A percentile compares a stretch with the other conserved stretches of the same genome.
Conservation (phyloP, 1,140 invertebrate species). For the Colletes gigas region DNA sequence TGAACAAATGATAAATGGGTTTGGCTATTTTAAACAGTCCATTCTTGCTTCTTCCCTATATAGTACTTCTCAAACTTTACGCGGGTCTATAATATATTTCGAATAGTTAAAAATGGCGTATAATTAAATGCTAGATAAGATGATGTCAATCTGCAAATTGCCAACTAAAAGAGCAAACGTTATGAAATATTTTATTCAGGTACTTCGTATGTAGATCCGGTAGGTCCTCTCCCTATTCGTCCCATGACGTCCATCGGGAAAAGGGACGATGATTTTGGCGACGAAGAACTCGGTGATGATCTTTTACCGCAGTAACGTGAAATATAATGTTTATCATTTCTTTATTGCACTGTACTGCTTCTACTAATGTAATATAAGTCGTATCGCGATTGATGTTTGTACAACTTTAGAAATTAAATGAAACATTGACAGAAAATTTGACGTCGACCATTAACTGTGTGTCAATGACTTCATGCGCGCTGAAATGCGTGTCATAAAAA, state of each 20-base stretch:
- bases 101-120: background rate
- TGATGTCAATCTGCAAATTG: background rate
- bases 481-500: background rate
- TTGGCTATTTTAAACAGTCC: constrained; percentile 65
- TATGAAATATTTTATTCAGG: constrained; percentile 77
- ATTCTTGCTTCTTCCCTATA: constrained; percentile 59
- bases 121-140: background rate
- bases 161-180: constrained; percentile 51
- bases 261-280: constrained; percentile 89
- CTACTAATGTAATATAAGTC: background rate
- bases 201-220: constrained; percentile 86
- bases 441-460: background rate
- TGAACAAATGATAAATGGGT: constrained; percentile 75
- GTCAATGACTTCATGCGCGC: background rate
- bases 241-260: constrained; percentile 88
- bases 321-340: constrained; percentile 7
- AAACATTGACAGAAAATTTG: background rate
- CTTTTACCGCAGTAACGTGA: constrained; percentile 87
- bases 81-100: background rate
- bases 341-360: background rate
- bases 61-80: background rate
- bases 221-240: constrained; percentile 87
- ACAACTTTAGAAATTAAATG: background rate
- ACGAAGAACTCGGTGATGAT: constrained; percentile 91
- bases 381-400: background rate